These are phyloP conservation scores for Cricetomys ansorgei DNA, from an alignment of 2,113 vertebrate species.

Conservation along the genomic window DNA sequence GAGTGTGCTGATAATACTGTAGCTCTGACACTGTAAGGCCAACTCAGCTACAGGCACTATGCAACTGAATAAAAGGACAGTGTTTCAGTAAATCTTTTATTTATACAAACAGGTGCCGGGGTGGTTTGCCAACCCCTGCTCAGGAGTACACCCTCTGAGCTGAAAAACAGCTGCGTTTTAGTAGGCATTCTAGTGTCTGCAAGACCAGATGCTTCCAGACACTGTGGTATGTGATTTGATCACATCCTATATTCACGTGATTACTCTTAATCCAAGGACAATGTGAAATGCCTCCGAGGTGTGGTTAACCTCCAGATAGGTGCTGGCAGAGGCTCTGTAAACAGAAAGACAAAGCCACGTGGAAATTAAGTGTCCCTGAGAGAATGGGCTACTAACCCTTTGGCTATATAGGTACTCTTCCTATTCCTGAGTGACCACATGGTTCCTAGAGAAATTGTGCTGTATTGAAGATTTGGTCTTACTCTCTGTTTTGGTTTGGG, in stretches of 20 bases:
- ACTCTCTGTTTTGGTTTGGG: not conserved
- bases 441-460: not conserved
- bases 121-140: not conserved
- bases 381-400: not conserved
- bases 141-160: not conserved
- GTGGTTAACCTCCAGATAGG: not conserved
- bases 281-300: no score
- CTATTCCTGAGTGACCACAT: not conserved
- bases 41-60: not conserved
- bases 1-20: not conserved
- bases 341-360: not conserved
- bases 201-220: not conserved
- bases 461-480: not conserved
- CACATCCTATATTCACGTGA: not conserved
- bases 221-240: no score
- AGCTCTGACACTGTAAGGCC: not conserved
- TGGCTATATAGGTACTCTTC: accelerated
- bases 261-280: not conserved
- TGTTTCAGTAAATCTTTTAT: slow-evolving; percentile 40
- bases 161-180: not conserved
- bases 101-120: slow-evolving; percentile 39
- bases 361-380: not conserved
- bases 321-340: not conserved
- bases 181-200: not conserved
- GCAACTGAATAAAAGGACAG: not conserved